A percentile compares a stretch with the other conserved stretches of the same genome.
Evolutionary conservation across 2,888 invertebrate species (phyloP).

Genomic region (Syrista parreyssii): DNA sequence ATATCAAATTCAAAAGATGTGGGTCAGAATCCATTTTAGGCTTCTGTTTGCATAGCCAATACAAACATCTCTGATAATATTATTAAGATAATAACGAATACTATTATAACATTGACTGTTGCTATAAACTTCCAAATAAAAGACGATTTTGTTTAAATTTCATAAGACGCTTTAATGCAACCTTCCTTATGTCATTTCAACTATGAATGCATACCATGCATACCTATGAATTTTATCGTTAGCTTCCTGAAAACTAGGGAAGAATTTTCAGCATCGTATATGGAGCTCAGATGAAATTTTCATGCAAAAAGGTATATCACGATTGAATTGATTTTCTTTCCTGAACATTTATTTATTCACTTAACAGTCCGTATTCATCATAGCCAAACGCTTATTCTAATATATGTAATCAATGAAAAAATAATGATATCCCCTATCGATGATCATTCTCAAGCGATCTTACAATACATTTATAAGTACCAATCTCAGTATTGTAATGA

Average conservation of each 20-base stretch:
- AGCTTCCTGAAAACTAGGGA: conserved; percentile 4
- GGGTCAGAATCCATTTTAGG: not conserved
- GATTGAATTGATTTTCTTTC: too few relatives aligned
- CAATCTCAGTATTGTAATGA: too few relatives aligned
- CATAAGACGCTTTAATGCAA: conserved; percentile 7
- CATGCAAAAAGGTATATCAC: too few relatives aligned
- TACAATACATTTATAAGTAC: conserved; percentile 57
- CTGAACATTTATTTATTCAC: too few relatives aligned
- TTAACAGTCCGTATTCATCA: too few relatives aligned
- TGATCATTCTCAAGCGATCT: too few relatives aligned
- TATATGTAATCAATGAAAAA: too few relatives aligned
- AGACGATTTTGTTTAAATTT: conserved; percentile 29
- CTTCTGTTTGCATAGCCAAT: conserved; percentile 2
- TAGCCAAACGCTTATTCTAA: too few relatives aligned
- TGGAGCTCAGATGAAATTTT: too few relatives aligned
- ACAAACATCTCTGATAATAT: not conserved
- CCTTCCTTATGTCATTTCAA: conserved; percentile 6
- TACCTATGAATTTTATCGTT: conserved; percentile 11
- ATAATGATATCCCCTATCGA: too few relatives aligned
- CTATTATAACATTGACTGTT: conserved; percentile 18
- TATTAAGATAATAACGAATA: not conserved
- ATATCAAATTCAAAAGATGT: not conserved
- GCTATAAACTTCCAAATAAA: conserved; percentile 29
- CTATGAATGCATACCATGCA: too few relatives aligned
- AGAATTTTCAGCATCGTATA: too few relatives aligned